Conservation (phyloP, 2,888 invertebrate genomes). For the Pegoplata infirma region DNA sequence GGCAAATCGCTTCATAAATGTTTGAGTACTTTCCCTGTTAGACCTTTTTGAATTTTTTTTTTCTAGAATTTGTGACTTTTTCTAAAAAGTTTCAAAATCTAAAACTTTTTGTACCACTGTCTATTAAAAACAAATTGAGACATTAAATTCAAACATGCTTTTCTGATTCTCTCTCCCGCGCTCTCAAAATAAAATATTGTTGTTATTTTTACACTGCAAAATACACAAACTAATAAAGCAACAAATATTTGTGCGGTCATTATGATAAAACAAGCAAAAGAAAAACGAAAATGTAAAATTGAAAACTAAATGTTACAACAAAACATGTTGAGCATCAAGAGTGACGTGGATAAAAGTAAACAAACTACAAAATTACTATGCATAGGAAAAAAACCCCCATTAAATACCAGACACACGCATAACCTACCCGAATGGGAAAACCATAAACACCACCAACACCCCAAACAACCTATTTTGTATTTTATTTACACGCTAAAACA, state of each 20-base stretch:
- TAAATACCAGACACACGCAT: neutral
- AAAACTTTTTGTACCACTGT: neutral
- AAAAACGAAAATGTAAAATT: neutral
- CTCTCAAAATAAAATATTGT: slow-evolving; percentile 4
- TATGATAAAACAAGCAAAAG: neutral
- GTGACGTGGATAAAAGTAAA: slow-evolving; percentile 55
- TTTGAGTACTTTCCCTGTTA: neutral
- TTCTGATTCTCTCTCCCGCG: neutral
- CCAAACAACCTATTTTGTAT: slow-evolving; percentile 18
- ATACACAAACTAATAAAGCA: slow-evolving; percentile 22
- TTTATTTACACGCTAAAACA: neutral
- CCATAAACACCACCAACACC: slow-evolving; percentile 8
- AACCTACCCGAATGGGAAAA: slow-evolving; percentile 37
- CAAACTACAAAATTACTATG: slow-evolving; percentile 31
- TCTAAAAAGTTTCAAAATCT: neutral
- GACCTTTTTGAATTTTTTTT: too few species aligned
- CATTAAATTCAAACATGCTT: slow-evolving; percentile 10
- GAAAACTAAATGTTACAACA: neutral
- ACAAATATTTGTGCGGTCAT: slow-evolving; percentile 40
- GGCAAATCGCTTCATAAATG: too few species aligned
- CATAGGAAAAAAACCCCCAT: neutral
- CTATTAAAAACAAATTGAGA: neutral
- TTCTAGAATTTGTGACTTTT: too few species aligned
- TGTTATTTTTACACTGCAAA: neutral
- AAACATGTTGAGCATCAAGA: slow-evolving; percentile 15